Evolutionary conservation across 1,140 invertebrate genomes (phyloP).

Genomic region (Chlorops oryzae): DNA sequence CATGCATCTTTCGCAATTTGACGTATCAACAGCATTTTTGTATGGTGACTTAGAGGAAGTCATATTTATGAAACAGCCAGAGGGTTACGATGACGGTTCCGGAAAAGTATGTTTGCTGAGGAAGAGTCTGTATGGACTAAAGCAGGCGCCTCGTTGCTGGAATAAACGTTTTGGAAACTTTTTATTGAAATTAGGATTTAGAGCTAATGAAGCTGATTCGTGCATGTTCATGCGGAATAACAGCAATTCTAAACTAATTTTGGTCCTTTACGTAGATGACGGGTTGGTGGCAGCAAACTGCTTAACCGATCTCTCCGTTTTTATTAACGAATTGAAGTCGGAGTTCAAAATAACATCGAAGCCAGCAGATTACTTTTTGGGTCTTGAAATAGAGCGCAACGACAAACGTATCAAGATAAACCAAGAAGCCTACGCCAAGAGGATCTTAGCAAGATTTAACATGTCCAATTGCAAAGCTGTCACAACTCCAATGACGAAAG

Average conservation of each 20-base stretch:
- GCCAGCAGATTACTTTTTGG: conserved; percentile 26
- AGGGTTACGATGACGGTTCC: conserved; percentile 31
- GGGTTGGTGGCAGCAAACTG: conserved; percentile 35
- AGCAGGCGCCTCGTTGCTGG: conserved; percentile 48
- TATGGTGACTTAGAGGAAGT: conserved; percentile 47
- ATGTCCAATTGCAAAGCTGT: conserved; percentile 41
- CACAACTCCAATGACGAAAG: conserved; percentile 33
- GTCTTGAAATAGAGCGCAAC: conserved; percentile 31
- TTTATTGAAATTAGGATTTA: conserved; percentile 8
- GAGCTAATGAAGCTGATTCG: conserved; percentile 37
- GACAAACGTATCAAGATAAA: conserved; percentile 34
- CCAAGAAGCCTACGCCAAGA: conserved; percentile 37
- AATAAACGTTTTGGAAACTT: conserved; percentile 23
- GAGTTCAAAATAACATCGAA: conserved; percentile 30
- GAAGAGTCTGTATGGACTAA: conserved; percentile 48
- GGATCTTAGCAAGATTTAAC: conserved; percentile 35
- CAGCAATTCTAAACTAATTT: too few relatives aligned
- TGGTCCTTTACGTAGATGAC: too few relatives aligned
- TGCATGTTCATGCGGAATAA: conserved; percentile 32
- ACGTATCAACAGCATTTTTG: conserved; percentile 44
- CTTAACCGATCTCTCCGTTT: conserved; percentile 17
- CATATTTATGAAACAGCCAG: conserved; percentile 45
- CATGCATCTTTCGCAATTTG: too few relatives aligned
- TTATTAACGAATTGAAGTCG: conserved; percentile 22
- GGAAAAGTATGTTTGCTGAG: conserved; percentile 33